A percentile compares a stretch with the other conserved stretches of the same genome.
These are phyloP conservation scores for Xestia xanthographa DNA, from an alignment of 2,888 invertebrate species.

Conservation along the genomic window DNA sequence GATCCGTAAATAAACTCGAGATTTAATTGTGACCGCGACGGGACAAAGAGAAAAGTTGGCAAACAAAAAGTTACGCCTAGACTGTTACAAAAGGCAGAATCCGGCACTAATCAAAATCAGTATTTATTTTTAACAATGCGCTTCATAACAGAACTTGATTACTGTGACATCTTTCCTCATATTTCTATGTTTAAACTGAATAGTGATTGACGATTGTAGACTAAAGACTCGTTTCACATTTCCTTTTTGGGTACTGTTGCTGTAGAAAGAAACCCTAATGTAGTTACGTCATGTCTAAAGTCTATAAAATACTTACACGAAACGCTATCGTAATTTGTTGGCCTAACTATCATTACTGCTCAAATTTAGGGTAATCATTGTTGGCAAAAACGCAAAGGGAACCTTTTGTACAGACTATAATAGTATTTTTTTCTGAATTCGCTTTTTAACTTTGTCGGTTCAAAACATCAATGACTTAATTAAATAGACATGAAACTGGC, in stretches of 20 bases:
- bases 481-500: not conserved
- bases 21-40: constrained; percentile 13
- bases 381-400: constrained; percentile 35
- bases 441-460: not conserved
- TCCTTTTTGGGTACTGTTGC: constrained; percentile 20
- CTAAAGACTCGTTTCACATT: constrained; percentile 39
- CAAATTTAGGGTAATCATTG: constrained; percentile 34
- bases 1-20: constrained; percentile 29
- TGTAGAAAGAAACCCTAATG: constrained; percentile 12
- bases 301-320: constrained; percentile 19
- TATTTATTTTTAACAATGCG: constrained; percentile 5
- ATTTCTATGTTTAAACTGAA: constrained; percentile 6
- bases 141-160: constrained; percentile 7
- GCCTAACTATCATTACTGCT: constrained; percentile 36
- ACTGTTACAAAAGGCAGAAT: constrained; percentile 53
- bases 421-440: constrained; percentile 15
- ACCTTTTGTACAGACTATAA: constrained; percentile 28
- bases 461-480: not conserved
- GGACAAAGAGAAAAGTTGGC: constrained; percentile 28
- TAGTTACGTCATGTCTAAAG: constrained; percentile 41
- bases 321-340: constrained; percentile 32
- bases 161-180: constrained; percentile 6
- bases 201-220: constrained; percentile 18
- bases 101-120: constrained; percentile 48
- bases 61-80: constrained; percentile 51